Percentiles rank a stretch among this genome's conserved stretches.
phyloP scores from a whole-genome alignment of 2,113 vertebrate species.

The Chauna torquata region DNA sequence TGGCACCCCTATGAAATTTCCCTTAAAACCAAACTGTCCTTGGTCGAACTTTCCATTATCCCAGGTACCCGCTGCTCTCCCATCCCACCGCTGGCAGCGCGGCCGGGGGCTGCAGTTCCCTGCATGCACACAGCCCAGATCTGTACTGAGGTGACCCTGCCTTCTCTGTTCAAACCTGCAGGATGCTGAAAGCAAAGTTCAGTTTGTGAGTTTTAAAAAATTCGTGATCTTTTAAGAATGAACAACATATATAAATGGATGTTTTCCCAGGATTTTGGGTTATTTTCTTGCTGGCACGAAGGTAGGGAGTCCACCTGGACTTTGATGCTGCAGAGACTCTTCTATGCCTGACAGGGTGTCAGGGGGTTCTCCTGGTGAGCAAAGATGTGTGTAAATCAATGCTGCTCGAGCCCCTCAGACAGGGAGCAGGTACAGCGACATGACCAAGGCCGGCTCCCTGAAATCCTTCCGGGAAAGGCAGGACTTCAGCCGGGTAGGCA shows the following conservation, averaged over 20 bases:
- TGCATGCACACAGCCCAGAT: neutral
- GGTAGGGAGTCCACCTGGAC: neutral
- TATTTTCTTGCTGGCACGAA: neutral
- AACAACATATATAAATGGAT: neutral
- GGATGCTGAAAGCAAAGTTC: neutral
- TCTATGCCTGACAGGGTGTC: too few species aligned
- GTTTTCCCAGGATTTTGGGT: neutral
- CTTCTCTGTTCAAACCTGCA: neutral
- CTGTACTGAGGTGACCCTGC: accelerated
- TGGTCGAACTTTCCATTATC: neutral
- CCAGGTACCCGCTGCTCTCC: neutral
- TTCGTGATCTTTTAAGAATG: neutral
- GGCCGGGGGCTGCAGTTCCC: neutral
- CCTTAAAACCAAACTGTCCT: neutral
- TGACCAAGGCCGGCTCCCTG: neutral
- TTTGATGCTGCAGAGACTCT: neutral
- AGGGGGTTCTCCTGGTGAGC: neutral
- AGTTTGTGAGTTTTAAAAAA: neutral
- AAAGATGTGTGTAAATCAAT: neutral
- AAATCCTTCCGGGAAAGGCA: neutral
- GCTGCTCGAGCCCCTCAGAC: too few species aligned
- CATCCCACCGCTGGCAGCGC: accelerated
- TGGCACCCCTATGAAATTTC: neutral
- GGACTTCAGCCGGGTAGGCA: neutral
- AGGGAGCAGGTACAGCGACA: neutral